Evolutionary conservation across 1,140 invertebrate species (phyloP), one percentile per base, ranked within the genome.

Genomic region (Drosophila takahashii): DNA sequence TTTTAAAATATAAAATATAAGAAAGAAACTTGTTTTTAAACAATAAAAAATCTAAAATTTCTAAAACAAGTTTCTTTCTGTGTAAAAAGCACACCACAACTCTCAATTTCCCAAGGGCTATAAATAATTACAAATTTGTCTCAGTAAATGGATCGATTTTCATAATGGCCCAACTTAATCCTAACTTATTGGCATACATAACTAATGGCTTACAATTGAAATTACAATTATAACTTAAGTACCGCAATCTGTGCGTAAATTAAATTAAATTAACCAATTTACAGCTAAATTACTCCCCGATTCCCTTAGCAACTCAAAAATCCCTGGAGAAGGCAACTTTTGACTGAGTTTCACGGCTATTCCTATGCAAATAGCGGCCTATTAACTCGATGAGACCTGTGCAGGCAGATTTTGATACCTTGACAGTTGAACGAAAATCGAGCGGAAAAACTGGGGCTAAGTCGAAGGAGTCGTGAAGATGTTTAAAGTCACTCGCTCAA

Each of bases 221-320:
- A 62, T 18, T 56, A 62, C 64, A 54, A 54, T 65, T 41, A 39
- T 34, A 26, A 32, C 29, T 54, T 50, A 76, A 48, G 53, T 32
- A 62, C 16, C 64, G 2, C 26, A 70, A 56, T 70, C 50, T 48
- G 50, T 44, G 50, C 57, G 53, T 81, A 72, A 69, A 57, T 71
- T 70, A 51, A 60, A 39, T 52, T 76, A 81, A 78, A 81, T 81
- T 57, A 64, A 72, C 69, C 39, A 60, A 79, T 83, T 84, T 53
- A 62, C 45, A 47, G 70, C 58, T 53, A 75, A 65, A 75, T 81
- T 81, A 77, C 53, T 41, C 71, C 39, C 36, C 45, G 10, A 70
- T 42, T 57, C 26, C 45, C 58, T 32, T n/a, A 18, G 26, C 37
- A 66, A 45, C 11, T 39, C 45, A 50, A 50, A 39, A 8, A 7